Evolutionary conservation across 2,888 invertebrate genomes (phyloP), one percentile per base, ranked within the genome.

Genomic region (Cephalotes varians): DNA sequence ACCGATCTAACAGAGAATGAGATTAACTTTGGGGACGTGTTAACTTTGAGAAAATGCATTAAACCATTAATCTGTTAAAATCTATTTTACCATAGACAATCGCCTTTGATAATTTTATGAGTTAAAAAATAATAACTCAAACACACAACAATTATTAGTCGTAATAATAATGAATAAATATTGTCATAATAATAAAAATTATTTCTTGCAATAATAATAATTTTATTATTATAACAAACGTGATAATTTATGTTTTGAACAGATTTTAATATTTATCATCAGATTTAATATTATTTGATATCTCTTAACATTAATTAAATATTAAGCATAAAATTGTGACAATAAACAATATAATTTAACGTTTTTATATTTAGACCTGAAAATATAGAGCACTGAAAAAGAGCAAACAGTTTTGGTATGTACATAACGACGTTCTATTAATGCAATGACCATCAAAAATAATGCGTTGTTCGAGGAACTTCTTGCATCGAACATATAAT

Each of bases 371-470:
- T 44, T 25, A 21, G 6, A 71, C 51, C 1, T 25, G 25, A 37
- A 28, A 15, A 31, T 60, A 21, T 73, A 21, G n/a, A 60, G 12
- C 44, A 37, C 12, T 21, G 58, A 58, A 15, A 21, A 4, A 64
- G 81, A 71, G 85, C 71, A 77, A 85, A 73, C 62, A 76, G 60
- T 80, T 84, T 85, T 87, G 76, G 81, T 69, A 47, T 47, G 18
- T 51, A 77, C 71, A 73, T 82, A 82, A 86, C 77, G 71, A 67
- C 64, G 77, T 72, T 84, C 40, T 64, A 4, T 51, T 82, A 49
- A 86, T 67, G 67, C 62, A 47, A 37, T n/a, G 12, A 12, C 34
- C 9, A 12, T 5, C 51, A 37, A 65, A 64, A 76, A 51, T 76
- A 76, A 51, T 25, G 47, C 34, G 21, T 37, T 37, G n/a, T 51